These are phyloP conservation scores for Paralichthys olivaceus DNA, from an alignment of 2,113 vertebrate genomes.

Conservation along the genomic window DNA sequence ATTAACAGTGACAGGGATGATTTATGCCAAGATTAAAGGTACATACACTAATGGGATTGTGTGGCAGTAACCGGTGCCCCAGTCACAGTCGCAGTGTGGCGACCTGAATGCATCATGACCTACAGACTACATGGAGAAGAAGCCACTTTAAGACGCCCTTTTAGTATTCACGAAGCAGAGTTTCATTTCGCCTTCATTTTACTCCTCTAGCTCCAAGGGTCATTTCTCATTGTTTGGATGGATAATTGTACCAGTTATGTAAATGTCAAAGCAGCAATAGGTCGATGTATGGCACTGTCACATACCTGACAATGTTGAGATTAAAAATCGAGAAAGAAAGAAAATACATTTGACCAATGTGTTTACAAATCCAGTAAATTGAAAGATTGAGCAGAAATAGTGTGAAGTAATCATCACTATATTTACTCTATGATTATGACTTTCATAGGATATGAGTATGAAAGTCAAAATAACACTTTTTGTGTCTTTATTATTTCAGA, in stretches of 20 bases:
- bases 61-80: conserved; percentile 30
- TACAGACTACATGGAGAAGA: conserved; percentile 42
- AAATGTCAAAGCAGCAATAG: conserved; percentile 32
- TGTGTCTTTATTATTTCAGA: not conserved
- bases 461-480: not conserved
- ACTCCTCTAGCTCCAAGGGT: conserved; percentile 11
- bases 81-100: conserved; percentile 43
- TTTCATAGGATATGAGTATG: not conserved
- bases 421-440: not conserved
- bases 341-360: not conserved
- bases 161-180: conserved; percentile 45
- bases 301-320: not conserved
- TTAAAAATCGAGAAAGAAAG: conserved; percentile 4
- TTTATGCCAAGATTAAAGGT: conserved; percentile 74
- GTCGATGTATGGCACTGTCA: conserved; percentile 23
- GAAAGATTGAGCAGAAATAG: not conserved
- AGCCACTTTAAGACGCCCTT: conserved; percentile 19
- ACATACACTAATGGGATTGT: conserved; percentile 69
- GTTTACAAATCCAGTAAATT: not conserved
- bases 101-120: conserved; percentile 70
- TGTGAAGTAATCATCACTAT: not conserved
- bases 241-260: conserved; percentile 37
- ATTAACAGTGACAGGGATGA: conserved; percentile 74
- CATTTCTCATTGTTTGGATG: conserved; percentile 40
- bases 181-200: conserved; percentile 12